Base-by-base conservation (phyloP, 2,797 vertebrate species). In the Galago senegalensis region DNA sequence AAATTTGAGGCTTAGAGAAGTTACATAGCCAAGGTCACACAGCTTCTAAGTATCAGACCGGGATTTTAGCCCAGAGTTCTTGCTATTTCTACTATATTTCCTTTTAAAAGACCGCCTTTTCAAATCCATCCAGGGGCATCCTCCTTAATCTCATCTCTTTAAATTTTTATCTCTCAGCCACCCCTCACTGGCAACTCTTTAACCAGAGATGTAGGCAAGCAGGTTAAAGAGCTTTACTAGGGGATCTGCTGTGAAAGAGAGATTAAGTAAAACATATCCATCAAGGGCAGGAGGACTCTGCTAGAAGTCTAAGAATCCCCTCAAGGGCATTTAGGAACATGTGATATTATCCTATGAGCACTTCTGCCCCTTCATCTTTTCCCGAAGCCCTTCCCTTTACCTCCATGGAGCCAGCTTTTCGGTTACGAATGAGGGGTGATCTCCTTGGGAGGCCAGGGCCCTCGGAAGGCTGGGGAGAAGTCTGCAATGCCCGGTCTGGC, bases 371-470 rank as follows among this genome's bases (percentile, higher is more conserved):
- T 96, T 60, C 21, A 10, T 82, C 29, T n/a, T 53, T 76, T 27
- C 31, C 40, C 40, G 10, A 1, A 0, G 1, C 21, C 60, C 3
- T 34, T 89, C 53, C 0, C 0, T 7, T 98, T 98, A 99, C 99
- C 99, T 99, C 99, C 99, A 99, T 99, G 90, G 99, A 99, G 18
- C 99, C 99, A 0, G 99, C 99, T 98, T 99, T 99, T 34, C 99
- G 98, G 81, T 99, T 99, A 95, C 99, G 99, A 96, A 99, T 99
- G 46, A 99, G 99, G 0, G 99, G 99, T 0, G 99, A 99, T 94
- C 98, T 99, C 72, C 99, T 99, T 89, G 99, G 99, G 29, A 99
- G 93, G 98, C 99, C 98, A 96, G 99, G 98, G 0, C 99, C 98
- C 97, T 99, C 99, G 0, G 98, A 98, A 13, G 98, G 98, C 95